Percentiles rank a stretch among this genome's conserved stretches.
Evolutionary conservation across 2,797 vertebrate genomes (phyloP).

Genomic region (Vireo griseus): DNA sequence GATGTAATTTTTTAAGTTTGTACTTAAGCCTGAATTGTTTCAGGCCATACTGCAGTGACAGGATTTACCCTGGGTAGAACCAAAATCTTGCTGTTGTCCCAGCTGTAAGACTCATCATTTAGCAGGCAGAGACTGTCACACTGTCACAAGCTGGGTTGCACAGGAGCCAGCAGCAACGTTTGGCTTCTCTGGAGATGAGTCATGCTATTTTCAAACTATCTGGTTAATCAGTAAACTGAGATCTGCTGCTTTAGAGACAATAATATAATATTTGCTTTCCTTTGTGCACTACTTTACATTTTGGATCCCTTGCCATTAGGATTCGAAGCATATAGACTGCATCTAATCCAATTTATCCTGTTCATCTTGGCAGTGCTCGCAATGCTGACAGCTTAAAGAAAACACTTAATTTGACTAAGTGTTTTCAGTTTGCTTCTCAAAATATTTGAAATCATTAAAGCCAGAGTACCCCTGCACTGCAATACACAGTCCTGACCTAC

Average conservation of each 20-base stretch:
- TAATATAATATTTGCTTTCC: slow-evolving; percentile 48
- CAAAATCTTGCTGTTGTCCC: background rate
- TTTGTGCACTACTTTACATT: slow-evolving; percentile 26
- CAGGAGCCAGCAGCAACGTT: background rate
- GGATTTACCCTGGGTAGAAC: background rate
- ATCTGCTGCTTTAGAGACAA: slow-evolving; percentile 32
- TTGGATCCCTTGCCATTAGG: slow-evolving; percentile 45
- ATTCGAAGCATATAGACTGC: slow-evolving; percentile 49
- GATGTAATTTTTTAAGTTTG: background rate
- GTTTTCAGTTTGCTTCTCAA: slow-evolving; percentile 58
- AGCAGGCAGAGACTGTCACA: background rate
- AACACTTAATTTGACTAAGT: slow-evolving; percentile 67
- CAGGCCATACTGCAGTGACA: background rate
- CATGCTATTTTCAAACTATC: slow-evolving; percentile 35
- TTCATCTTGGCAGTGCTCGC: slow-evolving; percentile 44
- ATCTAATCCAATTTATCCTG: slow-evolving; percentile 65
- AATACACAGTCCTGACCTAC: slow-evolving; percentile 15
- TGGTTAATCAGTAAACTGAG: slow-evolving; percentile 25
- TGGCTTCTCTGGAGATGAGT: slow-evolving; percentile 22
- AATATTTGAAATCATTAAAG: slow-evolving; percentile 59
- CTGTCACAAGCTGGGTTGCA: background rate
- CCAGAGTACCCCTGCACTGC: slow-evolving; percentile 13
- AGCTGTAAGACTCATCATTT: background rate
- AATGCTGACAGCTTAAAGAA: slow-evolving; percentile 57
- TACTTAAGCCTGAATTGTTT: background rate